A percentile compares a stretch with the other conserved stretches of the same genome.
Evolutionary conservation across 2,113 vertebrate genomes (phyloP).

Genomic region (Aplodontia rufa): DNA sequence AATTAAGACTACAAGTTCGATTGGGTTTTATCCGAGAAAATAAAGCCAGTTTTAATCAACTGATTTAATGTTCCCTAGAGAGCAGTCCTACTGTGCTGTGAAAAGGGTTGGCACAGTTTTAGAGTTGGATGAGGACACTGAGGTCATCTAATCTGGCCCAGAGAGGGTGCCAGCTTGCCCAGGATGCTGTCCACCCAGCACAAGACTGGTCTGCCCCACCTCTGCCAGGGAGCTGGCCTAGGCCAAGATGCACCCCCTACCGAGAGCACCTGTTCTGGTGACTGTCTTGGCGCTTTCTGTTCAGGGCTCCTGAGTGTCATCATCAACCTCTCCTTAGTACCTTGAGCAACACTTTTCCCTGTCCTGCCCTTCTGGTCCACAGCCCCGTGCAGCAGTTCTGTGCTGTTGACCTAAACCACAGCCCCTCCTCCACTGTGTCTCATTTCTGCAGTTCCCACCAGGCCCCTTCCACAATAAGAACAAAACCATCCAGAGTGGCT

Average conservation of each 20-base stretch:
- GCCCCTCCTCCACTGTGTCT: no score
- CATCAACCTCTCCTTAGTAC: not conserved
- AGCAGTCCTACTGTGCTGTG: no score
- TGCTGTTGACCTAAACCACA: rapidly evolving
- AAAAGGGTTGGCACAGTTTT: no score
- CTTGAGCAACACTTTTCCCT: not conserved
- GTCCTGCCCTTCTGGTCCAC: not conserved
- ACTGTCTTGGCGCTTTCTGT: not conserved
- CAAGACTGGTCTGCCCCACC: not conserved
- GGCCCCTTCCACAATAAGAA: not conserved
- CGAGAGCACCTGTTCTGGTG: no score
- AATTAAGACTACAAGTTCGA: not conserved
- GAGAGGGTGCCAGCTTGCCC: not conserved
- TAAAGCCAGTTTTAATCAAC: not conserved
- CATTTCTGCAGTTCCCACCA: not conserved
- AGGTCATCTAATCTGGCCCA: not conserved
- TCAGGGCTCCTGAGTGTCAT: not conserved
- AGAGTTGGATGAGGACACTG: not conserved
- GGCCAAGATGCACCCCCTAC: not conserved
- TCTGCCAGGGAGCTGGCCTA: not conserved
- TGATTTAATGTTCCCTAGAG: not conserved
- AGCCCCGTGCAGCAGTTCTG: not conserved
- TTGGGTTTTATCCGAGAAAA: not conserved
- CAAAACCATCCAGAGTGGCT: rapidly evolving
- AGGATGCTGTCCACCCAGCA: not conserved